These are phyloP conservation scores for Menidia beryllina DNA, from an alignment of 2,113 vertebrate genomes.

Conservation along the genomic window DNA sequence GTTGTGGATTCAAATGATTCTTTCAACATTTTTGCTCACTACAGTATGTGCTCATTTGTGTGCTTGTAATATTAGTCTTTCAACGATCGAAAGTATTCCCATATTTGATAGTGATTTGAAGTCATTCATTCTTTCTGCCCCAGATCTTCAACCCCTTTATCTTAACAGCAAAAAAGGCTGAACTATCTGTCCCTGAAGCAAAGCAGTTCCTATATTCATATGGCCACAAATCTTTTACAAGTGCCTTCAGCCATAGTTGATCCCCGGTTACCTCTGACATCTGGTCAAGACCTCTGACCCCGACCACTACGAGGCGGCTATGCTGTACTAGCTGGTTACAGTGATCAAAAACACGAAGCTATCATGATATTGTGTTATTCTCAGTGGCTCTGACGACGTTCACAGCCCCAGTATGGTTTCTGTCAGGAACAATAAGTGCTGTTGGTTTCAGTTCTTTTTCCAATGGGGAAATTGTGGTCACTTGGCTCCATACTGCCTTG, in stretches of 20 bases:
- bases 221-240: conserved; percentile 30
- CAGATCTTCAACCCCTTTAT: no score
- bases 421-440: conserved; percentile 78
- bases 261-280: conserved; percentile 61
- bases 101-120: conserved; percentile 7
- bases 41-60: not conserved
- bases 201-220: conserved; percentile 31
- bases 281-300: conserved; percentile 42
- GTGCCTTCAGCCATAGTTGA: conserved; percentile 63
- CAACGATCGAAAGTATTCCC: not conserved
- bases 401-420: conserved; percentile 74
- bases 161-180: no score
- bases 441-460: conserved; percentile 39
- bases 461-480: conserved; percentile 46
- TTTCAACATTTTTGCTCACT: not conserved
- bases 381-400: conserved; percentile 66
- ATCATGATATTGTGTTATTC: conserved; percentile 55
- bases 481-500: conserved; percentile 40
- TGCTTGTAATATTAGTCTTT: not conserved
- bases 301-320: conserved; percentile 43
- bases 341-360: conserved; percentile 54
- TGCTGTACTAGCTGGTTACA: conserved; percentile 39
- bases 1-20: not conserved
- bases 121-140: not conserved
- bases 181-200: not conserved